These are phyloP conservation scores for Chondrilla cf. caribensis DNA, from an alignment of 37 sponge, comb jelly and placozoan species.

Conservation along the genomic window DNA sequence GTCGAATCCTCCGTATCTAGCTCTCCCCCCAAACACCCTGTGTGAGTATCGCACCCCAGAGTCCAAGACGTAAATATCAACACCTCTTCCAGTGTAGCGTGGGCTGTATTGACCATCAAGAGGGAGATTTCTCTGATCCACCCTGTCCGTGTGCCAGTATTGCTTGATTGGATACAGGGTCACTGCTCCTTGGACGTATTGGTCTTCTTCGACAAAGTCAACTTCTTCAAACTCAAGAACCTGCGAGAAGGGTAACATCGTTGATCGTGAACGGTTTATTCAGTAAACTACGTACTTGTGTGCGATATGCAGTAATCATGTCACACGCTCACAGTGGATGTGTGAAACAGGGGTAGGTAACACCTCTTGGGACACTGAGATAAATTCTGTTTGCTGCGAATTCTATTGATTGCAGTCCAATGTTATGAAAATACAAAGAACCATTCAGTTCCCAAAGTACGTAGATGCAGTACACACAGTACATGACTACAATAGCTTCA, in stretches of 20 bases:
- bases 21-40: background rate
- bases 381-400: too few relatives aligned
- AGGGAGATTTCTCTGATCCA: slow-evolving; percentile 53
- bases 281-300: too few relatives aligned
- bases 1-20: background rate
- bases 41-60: slow-evolving; percentile 62
- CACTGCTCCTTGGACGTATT: background rate
- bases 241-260: background rate
- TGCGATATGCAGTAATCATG: too few relatives aligned
- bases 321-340: too few relatives aligned
- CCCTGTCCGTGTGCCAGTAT: slow-evolving; percentile 55
- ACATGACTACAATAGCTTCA: too few relatives aligned
- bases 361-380: too few relatives aligned
- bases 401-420: too few relatives aligned
- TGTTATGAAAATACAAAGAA: too few relatives aligned
- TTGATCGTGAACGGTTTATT: too few relatives aligned
- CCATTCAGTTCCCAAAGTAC: too few relatives aligned
- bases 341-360: too few relatives aligned
- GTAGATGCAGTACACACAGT: too few relatives aligned
- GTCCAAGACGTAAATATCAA: slow-evolving; percentile 73
- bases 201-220: background rate
- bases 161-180: background rate
- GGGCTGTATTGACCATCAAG: slow-evolving; percentile 57
- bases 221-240: background rate
- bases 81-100: slow-evolving; percentile 49